Percentiles rank a stretch among this genome's conserved stretches.
These are phyloP conservation scores for Penaeus monodon DNA, from an alignment of 2,888 invertebrate species.

Conservation along the genomic window DNA sequence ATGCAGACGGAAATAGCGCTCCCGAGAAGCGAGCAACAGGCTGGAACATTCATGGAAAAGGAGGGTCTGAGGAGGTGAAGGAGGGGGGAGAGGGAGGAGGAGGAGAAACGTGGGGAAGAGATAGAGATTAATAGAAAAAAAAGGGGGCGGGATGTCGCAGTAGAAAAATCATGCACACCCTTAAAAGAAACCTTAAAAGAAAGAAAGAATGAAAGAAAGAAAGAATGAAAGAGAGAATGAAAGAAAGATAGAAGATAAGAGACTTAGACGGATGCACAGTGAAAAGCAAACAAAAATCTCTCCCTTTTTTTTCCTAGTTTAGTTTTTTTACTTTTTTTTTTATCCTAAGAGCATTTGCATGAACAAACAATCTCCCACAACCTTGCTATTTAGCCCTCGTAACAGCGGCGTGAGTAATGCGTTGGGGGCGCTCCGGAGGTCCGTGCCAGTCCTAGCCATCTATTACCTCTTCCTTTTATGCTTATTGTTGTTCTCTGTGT, in stretches of 20 bases:
- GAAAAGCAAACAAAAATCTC: background rate
- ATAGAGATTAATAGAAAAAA: conserved; percentile 1
- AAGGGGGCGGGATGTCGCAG: conserved; percentile 5
- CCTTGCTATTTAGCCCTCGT: conserved; percentile 33
- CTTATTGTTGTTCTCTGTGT: conserved; percentile 32
- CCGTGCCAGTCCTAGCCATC: conserved; percentile 11
- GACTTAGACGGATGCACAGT: background rate
- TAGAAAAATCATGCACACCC: background rate
- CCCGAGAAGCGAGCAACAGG: background rate
- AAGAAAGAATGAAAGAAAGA: background rate
- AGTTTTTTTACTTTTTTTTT: background rate
- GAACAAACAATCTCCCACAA: conserved; percentile 29
- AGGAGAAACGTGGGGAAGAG: background rate
- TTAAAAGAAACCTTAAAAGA: no score
- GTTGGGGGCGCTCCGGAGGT: background rate
- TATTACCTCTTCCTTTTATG: conserved; percentile 29
- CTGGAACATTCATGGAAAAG: background rate
- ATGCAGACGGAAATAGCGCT: no score
- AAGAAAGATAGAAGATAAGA: background rate
- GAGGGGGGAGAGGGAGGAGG: background rate
- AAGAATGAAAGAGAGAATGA: background rate
- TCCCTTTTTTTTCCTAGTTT: background rate
- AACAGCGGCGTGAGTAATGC: conserved; percentile 25
- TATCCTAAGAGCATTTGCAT: background rate
- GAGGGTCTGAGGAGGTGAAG: background rate